Base-by-base conservation (phyloP, 1,140 invertebrate genomes). In the Drosophila neocordata region DNA sequence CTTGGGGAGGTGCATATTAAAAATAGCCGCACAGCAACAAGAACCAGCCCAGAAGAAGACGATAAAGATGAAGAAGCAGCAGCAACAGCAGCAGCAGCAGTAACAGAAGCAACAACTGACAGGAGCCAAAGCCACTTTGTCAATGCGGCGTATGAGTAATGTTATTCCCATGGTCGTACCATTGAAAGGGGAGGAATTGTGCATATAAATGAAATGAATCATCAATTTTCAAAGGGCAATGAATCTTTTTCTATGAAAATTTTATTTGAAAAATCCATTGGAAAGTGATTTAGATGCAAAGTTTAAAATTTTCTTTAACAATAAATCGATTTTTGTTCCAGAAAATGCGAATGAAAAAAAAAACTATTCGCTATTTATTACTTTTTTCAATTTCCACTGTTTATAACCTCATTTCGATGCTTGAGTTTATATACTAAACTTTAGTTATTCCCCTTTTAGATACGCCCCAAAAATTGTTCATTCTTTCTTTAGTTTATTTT, bases 121-220 rank as follows among this genome's bases (percentile, higher is more conserved):
- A 56, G 53, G 15, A 38, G 35, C 34, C 57, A 59, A 56, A 22
- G 37, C 41, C 41, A 12, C 51, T 55, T 35, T 53, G 80, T 44
- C 72, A 69, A 69, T 75, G 77, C 64, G 69, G 55, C 73, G 81
- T 81, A 77, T 84, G 82, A 84, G 81, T 84, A 84, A 84, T 81
- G 69, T 73, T 18, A 15, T 22, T 27, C 51, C 56, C 59, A 52
- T 55, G 35, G 62, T 57, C 41, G 31, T 7, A n/a, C 37, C n/a
- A 24, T 5, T 20, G 37, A 44, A 9, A 15, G 1, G 1, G 22
- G 22, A 15, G 4, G 1, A 35, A 59, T 15, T 5, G 20, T 20
- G 57, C 6, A 12, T 27, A 53, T 13, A 27, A 53, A 31, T 7
- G n/a, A 53, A n/a, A 48, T 48, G 41, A 48, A 48, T 48, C 41